Conservation (phyloP, 2,888 invertebrate species). For the Agrilus biguttatus region DNA sequence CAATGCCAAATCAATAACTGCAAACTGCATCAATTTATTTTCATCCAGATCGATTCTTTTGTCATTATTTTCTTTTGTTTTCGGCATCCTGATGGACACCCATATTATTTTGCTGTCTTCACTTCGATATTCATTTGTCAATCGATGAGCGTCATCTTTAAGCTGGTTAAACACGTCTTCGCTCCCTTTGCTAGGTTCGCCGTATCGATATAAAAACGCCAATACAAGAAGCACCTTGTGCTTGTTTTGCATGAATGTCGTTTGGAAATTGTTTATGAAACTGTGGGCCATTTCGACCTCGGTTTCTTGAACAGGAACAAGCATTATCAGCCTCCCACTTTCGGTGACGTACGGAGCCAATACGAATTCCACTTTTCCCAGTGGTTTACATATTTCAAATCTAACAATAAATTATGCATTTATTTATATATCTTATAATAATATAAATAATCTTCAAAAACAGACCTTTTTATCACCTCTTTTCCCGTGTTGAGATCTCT, state of each 20-base stretch:
- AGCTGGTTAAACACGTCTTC: conserved; percentile 29
- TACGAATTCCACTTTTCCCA: conserved; percentile 78
- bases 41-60: conserved; percentile 23
- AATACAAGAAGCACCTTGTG: conserved; percentile 67
- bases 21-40: conserved; percentile 35
- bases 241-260: conserved; percentile 49
- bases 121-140: conserved; percentile 50
- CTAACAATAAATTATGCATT: conserved; percentile 23
- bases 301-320: conserved; percentile 52
- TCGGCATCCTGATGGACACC: conserved; percentile 51
- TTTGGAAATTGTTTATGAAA: conserved; percentile 61
- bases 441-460: too few relatives aligned
- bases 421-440: too few relatives aligned
- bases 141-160: conserved; percentile 46
- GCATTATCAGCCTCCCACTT: conserved; percentile 64
- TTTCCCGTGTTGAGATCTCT: conserved; percentile 31
- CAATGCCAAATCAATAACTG: conserved; percentile 51
- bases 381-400: conserved; percentile 67
- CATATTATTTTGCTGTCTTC: conserved; percentile 54
- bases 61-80: conserved; percentile 7
- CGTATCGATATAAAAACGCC: conserved; percentile 51
- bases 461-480: conserved; percentile 37
- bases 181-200: conserved; percentile 47
- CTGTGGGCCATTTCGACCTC: conserved; percentile 40
- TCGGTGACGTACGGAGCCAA: conserved; percentile 94